Base-by-base conservation (phyloP, 2,888 invertebrate species). In the Boloria euphrosyne region DNA sequence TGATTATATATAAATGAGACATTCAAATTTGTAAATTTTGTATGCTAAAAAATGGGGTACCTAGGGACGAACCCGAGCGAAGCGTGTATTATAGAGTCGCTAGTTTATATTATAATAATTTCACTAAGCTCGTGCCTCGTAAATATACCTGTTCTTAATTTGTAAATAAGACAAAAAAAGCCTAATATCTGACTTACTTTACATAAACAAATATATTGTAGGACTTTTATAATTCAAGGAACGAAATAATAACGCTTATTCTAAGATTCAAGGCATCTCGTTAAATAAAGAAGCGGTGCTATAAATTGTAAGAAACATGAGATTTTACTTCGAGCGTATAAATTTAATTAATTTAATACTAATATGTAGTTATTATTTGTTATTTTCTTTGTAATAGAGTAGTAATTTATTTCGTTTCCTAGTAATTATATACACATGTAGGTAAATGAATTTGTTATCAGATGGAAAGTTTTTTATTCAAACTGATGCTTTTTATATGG, bases 231-330 rank as follows among this genome's bases (percentile, higher is more conserved):
- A 16, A 16, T 62, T 58, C 57, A n/a, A n/a, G n/a, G n/a, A n/a
- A n/a, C n/a, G n/a, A n/a, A n/a, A n/a, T n/a, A n/a, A n/a, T n/a
- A n/a, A n/a, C n/a, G n/a, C n/a, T n/a, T n/a, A n/a, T n/a, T n/a
- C n/a, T n/a, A n/a, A n/a, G n/a, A n/a, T n/a, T n/a, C n/a, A 62
- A 53, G 57, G 50, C 38, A 47, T 43, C 18, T 62, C 22, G 27
- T 47, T 52, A 47, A 58, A 62, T 62, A 51, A 17, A 57, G 31
- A 47, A 63, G 53, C 53, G 27, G 57, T 47, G 14, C 46, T 44
- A 68, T 66, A 62, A 68, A 66, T 68, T 63, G 46, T 44, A 57
- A 50, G 62, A 66, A 66, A 68, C 31, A 46, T 44, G 27, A 49
- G 17, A 54, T 66, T 53, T 61, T 49, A 65, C 58, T 18, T 54